Percentiles rank a stretch among this genome's conserved stretches.
phyloP scores from a whole-genome alignment of 2,888 invertebrate genomes.

The Stictocephala bisonia region DNA sequence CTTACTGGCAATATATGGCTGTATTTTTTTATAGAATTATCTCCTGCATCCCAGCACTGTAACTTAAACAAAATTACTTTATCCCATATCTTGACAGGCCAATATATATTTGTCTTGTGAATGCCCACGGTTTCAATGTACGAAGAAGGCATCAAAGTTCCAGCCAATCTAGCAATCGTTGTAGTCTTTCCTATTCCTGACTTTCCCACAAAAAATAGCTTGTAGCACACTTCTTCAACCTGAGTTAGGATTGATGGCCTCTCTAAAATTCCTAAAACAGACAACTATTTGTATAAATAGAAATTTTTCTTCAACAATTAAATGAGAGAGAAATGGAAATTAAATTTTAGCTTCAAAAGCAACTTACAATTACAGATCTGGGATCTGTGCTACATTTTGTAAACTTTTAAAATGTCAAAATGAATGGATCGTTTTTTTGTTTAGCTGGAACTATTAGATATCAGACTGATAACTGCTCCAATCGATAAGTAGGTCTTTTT shows the following conservation, averaged over 20 bases:
- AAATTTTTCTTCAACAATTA: no score
- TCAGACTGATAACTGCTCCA: no score
- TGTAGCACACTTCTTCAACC: constrained; percentile 69
- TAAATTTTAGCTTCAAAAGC: no score
- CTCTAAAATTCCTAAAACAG: constrained; percentile 66
- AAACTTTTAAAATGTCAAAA: no score
- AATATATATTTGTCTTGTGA: constrained; percentile 68
- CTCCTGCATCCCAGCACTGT: constrained; percentile 71
- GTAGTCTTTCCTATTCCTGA: constrained; percentile 69
- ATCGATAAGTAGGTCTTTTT: no score
- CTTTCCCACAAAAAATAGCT: constrained; percentile 69
- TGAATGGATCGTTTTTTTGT: no score
- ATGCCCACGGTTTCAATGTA: constrained; percentile 68
- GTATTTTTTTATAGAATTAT: constrained; percentile 68
- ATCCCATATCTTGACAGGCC: constrained; percentile 70
- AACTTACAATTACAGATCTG: no score
- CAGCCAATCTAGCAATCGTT: constrained; percentile 67
- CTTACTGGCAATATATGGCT: constrained; percentile 69
- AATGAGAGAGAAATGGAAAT: no score
- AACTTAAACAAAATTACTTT: constrained; percentile 69
- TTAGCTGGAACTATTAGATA: no score
- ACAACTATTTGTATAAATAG: no score
- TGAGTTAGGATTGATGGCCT: constrained; percentile 66
- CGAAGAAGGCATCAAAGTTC: constrained; percentile 62
- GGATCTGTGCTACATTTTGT: no score